These are phyloP conservation scores for Nemopilema nomurai DNA, from an alignment of 30 jellyfish, hydroid and myxozoan genomes.

Conservation along the genomic window DNA sequence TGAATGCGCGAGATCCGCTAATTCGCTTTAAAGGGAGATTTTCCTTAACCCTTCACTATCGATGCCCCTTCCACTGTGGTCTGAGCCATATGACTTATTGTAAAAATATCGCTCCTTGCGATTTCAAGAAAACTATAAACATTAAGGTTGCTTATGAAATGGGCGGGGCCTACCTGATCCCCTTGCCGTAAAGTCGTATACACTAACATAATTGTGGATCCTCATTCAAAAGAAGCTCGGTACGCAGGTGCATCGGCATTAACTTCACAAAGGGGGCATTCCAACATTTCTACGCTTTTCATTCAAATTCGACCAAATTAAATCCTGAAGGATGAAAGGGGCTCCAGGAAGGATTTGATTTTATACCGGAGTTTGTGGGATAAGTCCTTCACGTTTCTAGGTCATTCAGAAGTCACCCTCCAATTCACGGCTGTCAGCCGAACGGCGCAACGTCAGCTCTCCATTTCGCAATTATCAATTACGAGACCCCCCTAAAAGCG, in stretches of 20 bases:
- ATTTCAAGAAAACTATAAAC: not conserved
- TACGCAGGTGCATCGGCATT: conserved; percentile 17
- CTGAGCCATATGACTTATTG: conserved; percentile 11
- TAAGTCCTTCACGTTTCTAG: not conserved
- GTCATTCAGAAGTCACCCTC: not conserved
- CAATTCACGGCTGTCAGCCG: not conserved
- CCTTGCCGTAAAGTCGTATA: conserved; percentile 24
- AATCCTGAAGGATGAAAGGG: not conserved
- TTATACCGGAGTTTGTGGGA: not conserved
- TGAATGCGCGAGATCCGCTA: not conserved
- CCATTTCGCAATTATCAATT: not conserved
- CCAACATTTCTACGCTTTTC: not conserved
- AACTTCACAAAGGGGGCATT: not conserved
- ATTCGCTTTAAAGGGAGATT: conserved; percentile 24
- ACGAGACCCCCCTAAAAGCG: not conserved
- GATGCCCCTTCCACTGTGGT: conserved; percentile 34
- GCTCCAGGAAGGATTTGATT: not conserved
- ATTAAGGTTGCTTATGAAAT: conserved; percentile 13
- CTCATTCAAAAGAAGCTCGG: not conserved
- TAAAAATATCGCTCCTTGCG: conserved; percentile 8
- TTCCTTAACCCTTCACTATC: conserved; percentile 7
- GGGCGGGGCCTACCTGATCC: conserved; percentile 46
- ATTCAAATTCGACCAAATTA: not conserved
- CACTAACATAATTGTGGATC: conserved; percentile 2
- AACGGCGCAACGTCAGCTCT: not conserved